These are phyloP conservation scores for Orthonevra nobilis DNA, from an alignment of 2,888 invertebrate genomes.

Conservation along the genomic window DNA sequence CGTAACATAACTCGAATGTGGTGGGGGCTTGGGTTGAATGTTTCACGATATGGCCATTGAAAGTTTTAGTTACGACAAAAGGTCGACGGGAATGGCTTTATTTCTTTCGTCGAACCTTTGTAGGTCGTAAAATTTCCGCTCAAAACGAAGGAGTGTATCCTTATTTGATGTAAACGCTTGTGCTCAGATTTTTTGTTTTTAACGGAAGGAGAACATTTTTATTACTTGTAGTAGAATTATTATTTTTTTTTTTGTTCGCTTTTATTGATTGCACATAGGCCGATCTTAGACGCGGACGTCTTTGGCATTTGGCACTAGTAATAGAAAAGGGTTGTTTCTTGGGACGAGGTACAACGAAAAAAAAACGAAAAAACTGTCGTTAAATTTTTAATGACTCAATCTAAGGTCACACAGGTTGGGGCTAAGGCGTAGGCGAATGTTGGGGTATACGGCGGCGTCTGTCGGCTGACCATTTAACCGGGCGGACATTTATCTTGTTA, in stretches of 20 bases:
- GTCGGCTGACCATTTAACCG: conserved; percentile 23
- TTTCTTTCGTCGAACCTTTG: conserved; percentile 62
- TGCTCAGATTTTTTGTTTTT: conserved; percentile 35
- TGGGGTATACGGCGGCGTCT: not conserved
- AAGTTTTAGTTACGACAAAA: conserved; percentile 65
- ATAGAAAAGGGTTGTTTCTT: conserved; percentile 50
- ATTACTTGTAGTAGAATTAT: conserved; percentile 64
- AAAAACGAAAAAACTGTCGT: conserved; percentile 31
- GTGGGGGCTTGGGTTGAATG: not conserved
- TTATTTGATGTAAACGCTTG: conserved; percentile 31
- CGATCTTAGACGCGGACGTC: too few relatives aligned
- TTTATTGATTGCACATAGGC: conserved; percentile 59
- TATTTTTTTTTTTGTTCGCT: conserved; percentile 23
- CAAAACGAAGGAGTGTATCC: conserved; percentile 33
- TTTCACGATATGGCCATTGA: conserved; percentile 51
- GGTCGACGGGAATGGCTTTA: conserved; percentile 59
- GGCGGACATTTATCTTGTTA: conserved; percentile 52
- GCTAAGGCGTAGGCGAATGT: not conserved
- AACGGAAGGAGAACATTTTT: conserved; percentile 46
- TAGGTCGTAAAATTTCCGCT: conserved; percentile 43
- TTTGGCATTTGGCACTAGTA: too few relatives aligned
- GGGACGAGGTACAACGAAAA: not conserved
- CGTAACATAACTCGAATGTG: conserved; percentile 32
- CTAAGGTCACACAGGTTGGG: conserved; percentile 44
- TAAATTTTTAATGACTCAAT: conserved; percentile 66